These are phyloP conservation scores for Brachylomia viminalis DNA, from an alignment of 2,888 invertebrate species.

Conservation along the genomic window DNA sequence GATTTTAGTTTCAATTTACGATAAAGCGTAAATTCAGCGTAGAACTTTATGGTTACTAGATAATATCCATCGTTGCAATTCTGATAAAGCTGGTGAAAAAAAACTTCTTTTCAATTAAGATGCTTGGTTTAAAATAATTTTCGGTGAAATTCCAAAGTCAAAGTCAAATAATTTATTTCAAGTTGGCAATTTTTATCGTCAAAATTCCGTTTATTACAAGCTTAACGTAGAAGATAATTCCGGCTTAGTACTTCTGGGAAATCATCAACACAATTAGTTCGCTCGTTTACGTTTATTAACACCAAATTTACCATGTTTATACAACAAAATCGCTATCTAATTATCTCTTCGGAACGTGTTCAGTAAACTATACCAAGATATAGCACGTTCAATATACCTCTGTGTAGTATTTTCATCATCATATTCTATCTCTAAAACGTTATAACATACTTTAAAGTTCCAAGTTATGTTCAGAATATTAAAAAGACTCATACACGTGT, in stretches of 20 bases:
- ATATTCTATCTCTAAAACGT: constrained; percentile 14
- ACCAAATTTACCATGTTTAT: neutral
- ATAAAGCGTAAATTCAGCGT: neutral
- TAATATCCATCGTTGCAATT: neutral
- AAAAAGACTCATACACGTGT: constrained; percentile 18
- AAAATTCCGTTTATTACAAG: neutral
- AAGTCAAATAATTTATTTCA: too few relatives aligned
- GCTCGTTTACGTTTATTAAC: neutral
- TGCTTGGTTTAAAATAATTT: neutral
- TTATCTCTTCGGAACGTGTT: constrained; percentile 31
- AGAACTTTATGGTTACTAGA: neutral
- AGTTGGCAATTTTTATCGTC: too few relatives aligned
- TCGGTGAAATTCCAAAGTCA: neutral
- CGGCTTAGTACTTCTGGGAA: neutral
- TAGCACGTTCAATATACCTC: constrained; percentile 7
- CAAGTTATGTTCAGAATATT: constrained; percentile 28
- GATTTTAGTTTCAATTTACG: neutral
- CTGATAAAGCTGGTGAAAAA: neutral
- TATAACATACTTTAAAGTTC: constrained; percentile 23
- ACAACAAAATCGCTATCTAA: constrained; percentile 14
- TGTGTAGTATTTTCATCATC: constrained; percentile 29
- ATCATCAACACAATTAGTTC: neutral
- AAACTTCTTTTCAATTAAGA: too few relatives aligned
- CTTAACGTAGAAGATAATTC: neutral
- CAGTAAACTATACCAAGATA: constrained; percentile 3